phyloP scores from a whole-genome alignment of 1,140 invertebrate species.

The Papilio helenus region DNA sequence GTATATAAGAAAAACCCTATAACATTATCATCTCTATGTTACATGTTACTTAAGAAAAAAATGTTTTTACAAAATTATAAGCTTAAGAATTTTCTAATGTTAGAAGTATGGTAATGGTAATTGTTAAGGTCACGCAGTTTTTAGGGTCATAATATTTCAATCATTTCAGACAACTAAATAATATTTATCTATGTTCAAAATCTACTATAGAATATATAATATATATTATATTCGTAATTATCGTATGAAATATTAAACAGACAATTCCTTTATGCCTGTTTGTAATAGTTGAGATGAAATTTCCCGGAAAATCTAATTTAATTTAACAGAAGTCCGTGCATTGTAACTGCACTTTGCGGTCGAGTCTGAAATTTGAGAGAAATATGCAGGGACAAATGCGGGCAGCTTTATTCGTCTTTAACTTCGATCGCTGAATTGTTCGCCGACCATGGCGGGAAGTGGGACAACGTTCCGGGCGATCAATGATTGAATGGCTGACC shows the following conservation, averaged over 20 bases:
- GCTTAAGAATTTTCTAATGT: background rate
- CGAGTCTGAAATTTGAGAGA: conserved; percentile 24
- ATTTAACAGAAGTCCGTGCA: conserved; percentile 7
- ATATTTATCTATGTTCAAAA: too few relatives aligned
- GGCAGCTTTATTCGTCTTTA: conserved; percentile 35
- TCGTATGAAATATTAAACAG: background rate
- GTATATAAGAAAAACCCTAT: background rate
- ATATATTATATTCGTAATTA: background rate
- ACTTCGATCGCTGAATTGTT: conserved; percentile 38
- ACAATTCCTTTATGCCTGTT: background rate
- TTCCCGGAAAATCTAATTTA: background rate
- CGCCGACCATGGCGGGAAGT: conserved; percentile 23
- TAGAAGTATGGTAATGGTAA: background rate
- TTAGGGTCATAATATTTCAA: background rate
- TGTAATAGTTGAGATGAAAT: background rate
- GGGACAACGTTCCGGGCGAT: conserved; percentile 25
- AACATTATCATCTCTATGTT: background rate
- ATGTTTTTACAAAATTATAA: background rate
- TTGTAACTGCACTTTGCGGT: conserved; percentile 14
- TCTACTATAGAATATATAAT: too few relatives aligned
- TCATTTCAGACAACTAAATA: background rate
- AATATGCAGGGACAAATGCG: conserved; percentile 33
- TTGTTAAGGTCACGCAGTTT: background rate
- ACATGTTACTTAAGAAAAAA: background rate
- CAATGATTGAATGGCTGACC: conserved; percentile 37